Conservation (phyloP, 2,113 vertebrate genomes). For the Jacana jacana region DNA sequence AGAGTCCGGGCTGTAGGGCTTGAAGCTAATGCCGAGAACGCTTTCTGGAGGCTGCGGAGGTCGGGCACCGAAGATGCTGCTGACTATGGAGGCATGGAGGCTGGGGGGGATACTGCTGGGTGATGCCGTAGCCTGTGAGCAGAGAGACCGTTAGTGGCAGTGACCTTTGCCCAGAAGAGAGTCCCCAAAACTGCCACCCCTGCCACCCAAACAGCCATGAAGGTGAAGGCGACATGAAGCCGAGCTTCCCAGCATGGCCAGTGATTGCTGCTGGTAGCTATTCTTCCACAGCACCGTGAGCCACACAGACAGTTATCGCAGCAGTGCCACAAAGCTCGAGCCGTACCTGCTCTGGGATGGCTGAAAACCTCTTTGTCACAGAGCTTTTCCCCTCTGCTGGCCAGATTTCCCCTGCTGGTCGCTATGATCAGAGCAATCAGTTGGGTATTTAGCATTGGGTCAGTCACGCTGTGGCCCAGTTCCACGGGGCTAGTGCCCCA, state of each 20-base stretch:
- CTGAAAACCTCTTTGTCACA: neutral
- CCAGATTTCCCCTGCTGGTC: neutral
- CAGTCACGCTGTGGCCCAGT: conserved; percentile 9
- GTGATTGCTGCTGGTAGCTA: neutral
- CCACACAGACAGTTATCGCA: accelerated
- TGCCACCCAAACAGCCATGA: neutral
- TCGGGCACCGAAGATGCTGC: neutral
- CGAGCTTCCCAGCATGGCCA: neutral
- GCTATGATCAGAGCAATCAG: neutral
- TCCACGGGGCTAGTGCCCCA: conserved; percentile 27
- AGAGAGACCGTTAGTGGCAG: neutral
- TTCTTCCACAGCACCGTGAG: accelerated
- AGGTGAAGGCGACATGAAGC: accelerated
- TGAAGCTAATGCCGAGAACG: conserved; percentile 43
- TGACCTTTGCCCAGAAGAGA: accelerated
- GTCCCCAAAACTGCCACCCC: neutral
- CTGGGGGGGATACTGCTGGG: neutral
- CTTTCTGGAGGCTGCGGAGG: neutral
- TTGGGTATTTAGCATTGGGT: neutral
- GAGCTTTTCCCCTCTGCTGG: neutral
- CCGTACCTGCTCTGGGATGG: accelerated
- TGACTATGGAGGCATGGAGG: neutral
- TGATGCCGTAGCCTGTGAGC: conserved; percentile 1
- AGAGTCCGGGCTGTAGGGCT: conserved; percentile 2
- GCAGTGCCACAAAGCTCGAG: accelerated